phyloP scores from a whole-genome alignment of 1,140 invertebrate species.

The Pemphigus obesinymphae region DNA sequence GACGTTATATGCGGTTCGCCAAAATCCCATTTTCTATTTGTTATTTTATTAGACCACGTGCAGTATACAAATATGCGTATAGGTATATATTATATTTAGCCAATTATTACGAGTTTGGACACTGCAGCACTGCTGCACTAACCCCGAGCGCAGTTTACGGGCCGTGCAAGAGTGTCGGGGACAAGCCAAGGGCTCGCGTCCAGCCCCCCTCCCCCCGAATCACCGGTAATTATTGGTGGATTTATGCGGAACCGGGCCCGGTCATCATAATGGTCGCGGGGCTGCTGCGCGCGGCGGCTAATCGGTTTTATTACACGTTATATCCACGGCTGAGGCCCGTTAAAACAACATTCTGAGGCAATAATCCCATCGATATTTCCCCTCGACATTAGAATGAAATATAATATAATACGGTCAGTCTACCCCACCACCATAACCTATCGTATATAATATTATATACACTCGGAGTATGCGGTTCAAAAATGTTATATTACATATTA shows the following conservation, averaged over 20 bases:
- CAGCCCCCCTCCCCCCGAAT: too few species aligned
- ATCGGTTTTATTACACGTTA: constrained; percentile 16
- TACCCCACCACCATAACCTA: neutral
- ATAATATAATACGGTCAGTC: neutral
- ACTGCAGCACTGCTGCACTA: neutral
- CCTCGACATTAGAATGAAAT: constrained; percentile 6
- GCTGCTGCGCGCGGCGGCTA: neutral
- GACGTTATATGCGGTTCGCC: too few species aligned
- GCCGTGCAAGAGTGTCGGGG: too few species aligned
- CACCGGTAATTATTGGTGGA: neutral
- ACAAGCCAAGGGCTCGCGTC: too few species aligned
- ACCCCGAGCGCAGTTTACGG: too few species aligned
- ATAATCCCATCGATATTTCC: constrained; percentile 37
- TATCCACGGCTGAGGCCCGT: neutral
- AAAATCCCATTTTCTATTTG: too few species aligned
- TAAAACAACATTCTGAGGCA: constrained; percentile 33
- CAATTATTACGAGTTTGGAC: constrained; percentile 1
- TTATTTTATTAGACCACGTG: too few species aligned
- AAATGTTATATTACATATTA: constrained; percentile 39
- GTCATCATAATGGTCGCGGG: neutral
- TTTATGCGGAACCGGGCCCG: constrained; percentile 16
- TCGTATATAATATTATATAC: too few species aligned
- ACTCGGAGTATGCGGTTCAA: too few species aligned
- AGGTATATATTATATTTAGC: constrained; percentile 1
- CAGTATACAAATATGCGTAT: too few species aligned